Evolutionary conservation across 2,113 vertebrate genomes (phyloP).

Genomic region (Platycercus adscitus): DNA sequence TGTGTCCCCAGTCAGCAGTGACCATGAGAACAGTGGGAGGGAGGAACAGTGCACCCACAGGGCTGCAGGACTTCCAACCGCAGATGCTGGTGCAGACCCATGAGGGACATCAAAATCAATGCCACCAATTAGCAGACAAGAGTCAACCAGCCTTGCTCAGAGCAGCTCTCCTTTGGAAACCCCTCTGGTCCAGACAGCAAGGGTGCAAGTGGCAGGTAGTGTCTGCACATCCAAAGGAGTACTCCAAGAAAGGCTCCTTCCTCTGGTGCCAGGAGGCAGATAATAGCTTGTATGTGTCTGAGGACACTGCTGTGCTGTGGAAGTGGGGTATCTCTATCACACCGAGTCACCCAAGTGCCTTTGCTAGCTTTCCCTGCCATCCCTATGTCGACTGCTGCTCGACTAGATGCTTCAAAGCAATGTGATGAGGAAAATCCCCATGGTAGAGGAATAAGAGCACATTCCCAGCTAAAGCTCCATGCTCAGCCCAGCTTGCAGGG

Average conservation of each 20-base stretch:
- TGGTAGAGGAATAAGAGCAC: background rate
- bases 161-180: background rate
- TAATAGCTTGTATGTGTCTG: background rate
- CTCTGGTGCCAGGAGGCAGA: background rate
- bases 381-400: background rate
- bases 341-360: background rate
- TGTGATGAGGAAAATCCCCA: background rate
- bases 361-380: background rate
- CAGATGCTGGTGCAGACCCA: background rate
- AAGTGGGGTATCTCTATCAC: background rate
- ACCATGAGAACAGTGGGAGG: accelerated
- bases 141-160: background rate
- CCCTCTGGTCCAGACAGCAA: background rate
- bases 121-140: background rate
- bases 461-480: background rate
- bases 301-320: background rate
- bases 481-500: background rate
- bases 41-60: background rate
- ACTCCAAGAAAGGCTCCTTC: background rate
- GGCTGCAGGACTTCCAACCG: background rate
- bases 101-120: background rate
- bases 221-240: background rate
- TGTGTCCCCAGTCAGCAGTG: background rate
- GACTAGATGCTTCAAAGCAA: background rate
- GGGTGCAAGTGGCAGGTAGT: background rate